Evolutionary conservation across 2,113 vertebrate species (phyloP).

Genomic region (Emydocephalus ijimae): DNA sequence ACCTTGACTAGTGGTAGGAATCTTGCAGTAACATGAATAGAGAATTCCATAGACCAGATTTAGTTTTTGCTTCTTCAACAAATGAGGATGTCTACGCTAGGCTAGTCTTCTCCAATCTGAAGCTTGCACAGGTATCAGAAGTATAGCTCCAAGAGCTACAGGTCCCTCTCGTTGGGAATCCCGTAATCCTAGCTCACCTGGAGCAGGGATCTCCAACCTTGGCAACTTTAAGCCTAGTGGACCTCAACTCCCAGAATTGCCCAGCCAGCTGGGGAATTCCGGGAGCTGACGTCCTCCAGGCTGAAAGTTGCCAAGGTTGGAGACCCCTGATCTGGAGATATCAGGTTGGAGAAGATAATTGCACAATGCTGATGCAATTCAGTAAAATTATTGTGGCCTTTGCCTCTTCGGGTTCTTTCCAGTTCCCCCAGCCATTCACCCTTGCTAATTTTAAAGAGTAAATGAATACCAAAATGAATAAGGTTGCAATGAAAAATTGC

Average conservation of each 20-base stretch:
- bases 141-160: not conserved
- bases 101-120: not conserved
- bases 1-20: not conserved
- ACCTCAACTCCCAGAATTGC: no score
- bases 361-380: not conserved
- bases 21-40: not conserved
- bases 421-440: not conserved
- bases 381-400: not conserved
- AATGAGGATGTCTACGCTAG: not conserved
- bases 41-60: not conserved
- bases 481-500: not conserved
- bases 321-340: not conserved
- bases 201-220: not conserved
- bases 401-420: not conserved
- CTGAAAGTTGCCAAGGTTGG: no score
- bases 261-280: no score
- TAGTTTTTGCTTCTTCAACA: not conserved
- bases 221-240: no score
- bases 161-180: not conserved
- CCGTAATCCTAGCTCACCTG: not conserved
- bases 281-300: no score
- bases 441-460: not conserved
- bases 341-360: not conserved
- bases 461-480: no score
- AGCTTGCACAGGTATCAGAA: not conserved